Conservation (phyloP, 2,113 vertebrate genomes). For the Neogale vison region DNA sequence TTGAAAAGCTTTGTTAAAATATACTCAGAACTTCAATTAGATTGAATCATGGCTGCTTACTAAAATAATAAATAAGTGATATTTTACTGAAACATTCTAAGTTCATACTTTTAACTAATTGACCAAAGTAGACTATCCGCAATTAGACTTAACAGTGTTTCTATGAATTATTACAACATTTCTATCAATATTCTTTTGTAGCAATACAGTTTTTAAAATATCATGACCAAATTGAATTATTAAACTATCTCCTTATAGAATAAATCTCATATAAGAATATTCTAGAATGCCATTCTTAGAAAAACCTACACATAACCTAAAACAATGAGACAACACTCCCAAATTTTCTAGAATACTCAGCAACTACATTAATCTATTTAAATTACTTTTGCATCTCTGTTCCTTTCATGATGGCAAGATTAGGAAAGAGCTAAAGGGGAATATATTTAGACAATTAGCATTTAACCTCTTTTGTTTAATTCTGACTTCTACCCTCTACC, state of each 20-base stretch:
- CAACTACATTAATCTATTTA: neutral
- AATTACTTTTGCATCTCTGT: neutral
- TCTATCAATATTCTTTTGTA: neutral
- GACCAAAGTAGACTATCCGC: neutral
- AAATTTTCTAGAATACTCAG: neutral
- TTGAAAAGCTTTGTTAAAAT: conserved; percentile 17
- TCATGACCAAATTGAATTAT: neutral
- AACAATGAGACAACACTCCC: neutral
- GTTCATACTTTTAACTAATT: neutral
- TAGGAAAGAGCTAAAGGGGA: neutral
- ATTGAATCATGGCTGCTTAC: neutral
- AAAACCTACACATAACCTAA: neutral
- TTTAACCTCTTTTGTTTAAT: neutral
- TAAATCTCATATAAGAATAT: neutral
- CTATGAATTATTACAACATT: conserved; percentile 15
- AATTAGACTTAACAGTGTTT: neutral
- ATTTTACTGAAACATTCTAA: conserved; percentile 10
- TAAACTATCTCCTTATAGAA: neutral
- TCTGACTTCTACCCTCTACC: neutral
- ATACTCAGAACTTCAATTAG: neutral
- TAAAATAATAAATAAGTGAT: conserved; percentile 12
- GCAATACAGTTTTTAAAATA: conserved; percentile 5
- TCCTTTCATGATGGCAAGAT: neutral
- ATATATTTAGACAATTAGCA: neutral
- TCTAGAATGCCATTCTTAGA: neutral